Conservation (phyloP, 2,888 invertebrate genomes). For the Drosophila percnosoma region DNA sequence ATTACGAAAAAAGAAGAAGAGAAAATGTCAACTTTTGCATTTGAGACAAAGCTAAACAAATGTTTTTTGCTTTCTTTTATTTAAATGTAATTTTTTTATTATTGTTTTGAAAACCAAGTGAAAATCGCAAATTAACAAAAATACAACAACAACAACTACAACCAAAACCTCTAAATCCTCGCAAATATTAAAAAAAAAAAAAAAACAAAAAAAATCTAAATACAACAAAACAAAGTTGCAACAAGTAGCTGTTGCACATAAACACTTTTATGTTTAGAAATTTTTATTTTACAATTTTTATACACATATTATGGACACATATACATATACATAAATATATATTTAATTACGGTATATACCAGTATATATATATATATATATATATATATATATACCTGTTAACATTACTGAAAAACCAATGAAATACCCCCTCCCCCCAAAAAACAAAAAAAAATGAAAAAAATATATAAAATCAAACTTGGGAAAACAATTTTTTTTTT, state of each 20-base stretch:
- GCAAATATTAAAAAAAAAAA: slow-evolving; percentile 59
- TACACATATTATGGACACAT: slow-evolving; percentile 39
- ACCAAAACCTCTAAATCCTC: slow-evolving; percentile 81
- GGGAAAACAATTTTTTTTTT: slow-evolving; percentile 38
- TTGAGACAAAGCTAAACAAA: slow-evolving; percentile 25
- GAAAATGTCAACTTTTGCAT: slow-evolving; percentile 40
- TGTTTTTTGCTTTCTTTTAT: slow-evolving; percentile 31
- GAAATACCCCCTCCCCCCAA: slow-evolving; percentile 39
- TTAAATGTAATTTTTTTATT: slow-evolving; percentile 20
- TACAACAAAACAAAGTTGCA: slow-evolving; percentile 5
- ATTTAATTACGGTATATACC: slow-evolving; percentile 24
- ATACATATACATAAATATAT: slow-evolving; percentile 26
- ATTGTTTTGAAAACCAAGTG: slow-evolving; percentile 35
- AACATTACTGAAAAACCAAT: slow-evolving; percentile 49
- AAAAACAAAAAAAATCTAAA: slow-evolving; percentile 18
- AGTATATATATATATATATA: slow-evolving; percentile 29
- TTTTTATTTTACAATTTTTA: slow-evolving; percentile 60
- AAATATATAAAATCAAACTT: slow-evolving; percentile 26
- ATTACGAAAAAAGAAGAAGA: slow-evolving; percentile 14
- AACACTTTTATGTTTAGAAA: slow-evolving; percentile 56
- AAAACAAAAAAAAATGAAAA: slow-evolving; percentile 39
- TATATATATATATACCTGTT: slow-evolving; percentile 48
- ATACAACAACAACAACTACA: slow-evolving; percentile 35
- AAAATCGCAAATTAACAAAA: slow-evolving; percentile 32
- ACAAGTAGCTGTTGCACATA: slow-evolving; percentile 26